phyloP scores from a whole-genome alignment of 2,888 invertebrate genomes.

The Hetaerina titia region DNA sequence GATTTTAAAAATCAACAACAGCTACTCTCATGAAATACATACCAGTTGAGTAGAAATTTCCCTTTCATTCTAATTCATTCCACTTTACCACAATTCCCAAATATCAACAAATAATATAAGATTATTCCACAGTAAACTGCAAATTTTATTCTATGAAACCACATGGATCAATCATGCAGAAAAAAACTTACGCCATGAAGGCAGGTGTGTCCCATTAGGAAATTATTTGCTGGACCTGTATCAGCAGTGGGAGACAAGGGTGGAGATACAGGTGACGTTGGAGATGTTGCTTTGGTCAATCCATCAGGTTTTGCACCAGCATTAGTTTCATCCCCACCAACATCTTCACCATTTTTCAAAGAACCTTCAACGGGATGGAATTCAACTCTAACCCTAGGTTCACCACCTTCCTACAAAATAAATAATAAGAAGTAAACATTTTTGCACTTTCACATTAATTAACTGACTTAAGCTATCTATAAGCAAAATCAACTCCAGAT shows the following conservation, averaged over 20 bases:
- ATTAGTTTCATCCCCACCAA: constrained; percentile 74
- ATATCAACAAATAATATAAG: no score
- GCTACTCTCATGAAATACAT: no score
- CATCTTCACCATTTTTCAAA: constrained; percentile 62
- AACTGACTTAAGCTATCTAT: no score
- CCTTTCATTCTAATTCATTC: no score
- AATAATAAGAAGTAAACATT: not conserved
- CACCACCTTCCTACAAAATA: constrained; percentile 80
- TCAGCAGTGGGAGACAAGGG: constrained; percentile 76
- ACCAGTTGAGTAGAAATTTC: no score
- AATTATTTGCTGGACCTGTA: constrained; percentile 86
- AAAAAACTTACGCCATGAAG: constrained; percentile 86
- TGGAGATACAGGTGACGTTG: constrained; percentile 10
- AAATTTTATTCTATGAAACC: constrained; percentile 37
- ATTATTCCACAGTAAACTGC: not conserved
- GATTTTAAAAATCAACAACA: no score
- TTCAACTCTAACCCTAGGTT: constrained; percentile 83
- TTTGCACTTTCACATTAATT: no score
- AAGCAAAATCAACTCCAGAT: no score
- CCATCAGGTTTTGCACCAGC: constrained; percentile 69
- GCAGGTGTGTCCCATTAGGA: constrained; percentile 91
- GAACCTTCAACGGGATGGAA: constrained; percentile 81
- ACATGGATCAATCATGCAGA: constrained; percentile 26
- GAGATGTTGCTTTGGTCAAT: not conserved
- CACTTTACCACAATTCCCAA: no score